Conservation (phyloP, 2,113 vertebrate species). For the Notothenia coriiceps region DNA sequence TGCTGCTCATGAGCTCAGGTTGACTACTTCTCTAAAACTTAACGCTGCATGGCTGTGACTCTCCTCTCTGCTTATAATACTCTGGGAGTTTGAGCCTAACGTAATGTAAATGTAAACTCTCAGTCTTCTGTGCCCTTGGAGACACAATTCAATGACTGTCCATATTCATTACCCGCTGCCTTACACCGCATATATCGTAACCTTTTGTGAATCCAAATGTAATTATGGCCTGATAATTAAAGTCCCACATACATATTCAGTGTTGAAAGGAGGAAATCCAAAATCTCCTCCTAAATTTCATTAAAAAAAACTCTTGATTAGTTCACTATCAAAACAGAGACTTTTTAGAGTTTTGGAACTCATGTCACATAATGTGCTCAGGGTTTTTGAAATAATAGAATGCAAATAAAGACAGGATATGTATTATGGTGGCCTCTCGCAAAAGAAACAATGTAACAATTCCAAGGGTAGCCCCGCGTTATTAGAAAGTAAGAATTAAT, state of each 20-base stretch:
- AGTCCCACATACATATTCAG: slow-evolving; percentile 31
- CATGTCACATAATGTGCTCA: not conserved
- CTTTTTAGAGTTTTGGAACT: not conserved
- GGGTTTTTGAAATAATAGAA: not conserved
- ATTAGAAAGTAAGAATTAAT: too few relatives aligned
- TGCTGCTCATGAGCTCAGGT: slow-evolving; percentile 97
- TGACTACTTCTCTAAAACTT: not conserved
- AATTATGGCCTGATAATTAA: slow-evolving; percentile 34
- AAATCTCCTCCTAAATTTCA: not conserved
- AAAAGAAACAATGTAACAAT: not conserved
- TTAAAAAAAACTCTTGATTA: slow-evolving; percentile 1
- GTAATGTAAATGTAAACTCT: slow-evolving; percentile 41
- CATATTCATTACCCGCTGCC: slow-evolving; percentile 28
- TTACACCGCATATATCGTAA: not conserved
- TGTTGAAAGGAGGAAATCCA: not conserved
- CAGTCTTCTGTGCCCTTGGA: not conserved
- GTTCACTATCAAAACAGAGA: not conserved
- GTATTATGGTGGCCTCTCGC: not conserved
- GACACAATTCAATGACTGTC: not conserved
- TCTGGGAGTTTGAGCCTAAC: not conserved
- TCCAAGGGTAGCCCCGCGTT: not conserved
- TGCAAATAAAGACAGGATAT: not conserved
- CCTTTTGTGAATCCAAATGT: slow-evolving; percentile 26
- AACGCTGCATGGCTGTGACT: not conserved
- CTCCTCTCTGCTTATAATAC: not conserved